Conservation (phyloP, 2,888 invertebrate genomes). For the Trachelus troglodyta region DNA sequence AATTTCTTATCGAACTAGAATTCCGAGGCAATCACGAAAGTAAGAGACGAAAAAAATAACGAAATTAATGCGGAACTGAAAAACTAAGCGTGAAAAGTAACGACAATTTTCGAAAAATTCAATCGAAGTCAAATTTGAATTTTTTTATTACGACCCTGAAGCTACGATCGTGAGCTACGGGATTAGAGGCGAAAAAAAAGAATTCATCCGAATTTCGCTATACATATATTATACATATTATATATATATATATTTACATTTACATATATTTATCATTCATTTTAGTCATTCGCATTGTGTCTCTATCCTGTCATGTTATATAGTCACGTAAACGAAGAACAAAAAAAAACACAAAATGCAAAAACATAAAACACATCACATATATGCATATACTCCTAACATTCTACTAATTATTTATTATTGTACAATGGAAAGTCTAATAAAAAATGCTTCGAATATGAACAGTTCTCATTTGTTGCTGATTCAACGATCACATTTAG, state of each 20-base stretch:
- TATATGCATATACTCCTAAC: constrained; percentile 41
- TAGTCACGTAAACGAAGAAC: constrained; percentile 4
- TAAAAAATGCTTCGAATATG: constrained; percentile 57
- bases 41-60: background rate
- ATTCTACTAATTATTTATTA: constrained; percentile 61
- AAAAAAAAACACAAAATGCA: background rate
- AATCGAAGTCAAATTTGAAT: background rate
- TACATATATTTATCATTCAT: constrained; percentile 36
- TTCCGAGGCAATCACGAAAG: constrained; percentile 4
- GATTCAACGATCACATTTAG: constrained; percentile 17
- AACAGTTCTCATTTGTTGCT: constrained; percentile 35
- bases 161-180: background rate
- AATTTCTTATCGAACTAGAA: background rate
- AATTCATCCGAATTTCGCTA: constrained; percentile 17
- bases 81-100: background rate
- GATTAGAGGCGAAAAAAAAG: constrained; percentile 13
- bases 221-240: constrained; percentile 24
- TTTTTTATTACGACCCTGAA: background rate
- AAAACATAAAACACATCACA: constrained; percentile 16
- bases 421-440: constrained; percentile 60
- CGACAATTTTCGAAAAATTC: background rate
- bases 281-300: constrained; percentile 41
- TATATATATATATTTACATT: constrained; percentile 28
- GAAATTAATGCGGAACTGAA: background rate
- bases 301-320: constrained; percentile 17